Conservation (phyloP, 2,888 invertebrate genomes). For the Leptinotarsa rubiginosa region DNA sequence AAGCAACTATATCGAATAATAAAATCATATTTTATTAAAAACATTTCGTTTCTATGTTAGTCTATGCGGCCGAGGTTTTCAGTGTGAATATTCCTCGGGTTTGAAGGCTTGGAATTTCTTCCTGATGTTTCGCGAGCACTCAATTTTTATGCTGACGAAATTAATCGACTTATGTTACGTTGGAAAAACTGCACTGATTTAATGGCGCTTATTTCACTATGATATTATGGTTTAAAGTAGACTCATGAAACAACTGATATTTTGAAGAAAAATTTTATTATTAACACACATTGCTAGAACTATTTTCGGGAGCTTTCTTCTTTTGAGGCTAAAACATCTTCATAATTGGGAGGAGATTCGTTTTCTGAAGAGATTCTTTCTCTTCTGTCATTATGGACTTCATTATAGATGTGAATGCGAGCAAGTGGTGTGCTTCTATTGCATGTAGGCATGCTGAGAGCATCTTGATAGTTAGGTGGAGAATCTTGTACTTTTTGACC, state of each 20-base stretch:
- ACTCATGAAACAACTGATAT: neutral
- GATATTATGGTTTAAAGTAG: too few species aligned
- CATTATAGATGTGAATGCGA: constrained; percentile 29
- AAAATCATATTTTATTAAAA: too few species aligned
- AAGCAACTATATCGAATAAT: too few species aligned
- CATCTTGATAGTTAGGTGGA: constrained; percentile 41
- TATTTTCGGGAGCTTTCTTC: neutral
- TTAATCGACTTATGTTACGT: too few species aligned
- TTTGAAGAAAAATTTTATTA: neutral
- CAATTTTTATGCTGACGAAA: too few species aligned
- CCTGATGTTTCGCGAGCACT: too few species aligned
- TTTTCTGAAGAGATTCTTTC: neutral
- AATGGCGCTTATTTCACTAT: too few species aligned
- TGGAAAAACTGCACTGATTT: too few species aligned
- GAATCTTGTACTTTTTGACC: constrained; percentile 14
- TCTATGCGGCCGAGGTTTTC: too few species aligned
- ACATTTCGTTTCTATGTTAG: too few species aligned
- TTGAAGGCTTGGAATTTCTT: too few species aligned
- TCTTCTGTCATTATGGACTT: neutral
- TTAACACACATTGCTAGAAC: neutral
- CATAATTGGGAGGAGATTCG: constrained; percentile 15
- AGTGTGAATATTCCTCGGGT: too few species aligned
- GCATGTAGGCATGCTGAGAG: constrained; percentile 37
- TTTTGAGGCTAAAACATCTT: neutral
- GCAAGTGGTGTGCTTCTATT: constrained; percentile 19